A percentile compares a stretch with the other conserved stretches of the same genome.
These are phyloP conservation scores for Scaptomyza cyrtandrae DNA, from an alignment of 2,888 invertebrate genomes.

Conservation along the genomic window DNA sequence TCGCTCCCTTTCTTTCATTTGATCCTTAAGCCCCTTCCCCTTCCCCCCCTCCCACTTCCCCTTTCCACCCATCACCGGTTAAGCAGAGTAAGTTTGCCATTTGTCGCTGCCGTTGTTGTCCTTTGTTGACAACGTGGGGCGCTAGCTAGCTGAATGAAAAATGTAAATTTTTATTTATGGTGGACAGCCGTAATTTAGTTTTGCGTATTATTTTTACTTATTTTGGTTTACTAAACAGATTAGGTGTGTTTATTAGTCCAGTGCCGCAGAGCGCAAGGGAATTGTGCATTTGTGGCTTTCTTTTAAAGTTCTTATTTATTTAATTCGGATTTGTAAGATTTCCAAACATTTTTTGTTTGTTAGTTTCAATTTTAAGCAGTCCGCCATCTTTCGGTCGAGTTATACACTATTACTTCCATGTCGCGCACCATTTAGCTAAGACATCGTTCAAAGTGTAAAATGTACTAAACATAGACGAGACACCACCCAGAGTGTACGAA, in stretches of 20 bases:
- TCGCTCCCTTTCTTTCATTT: background rate
- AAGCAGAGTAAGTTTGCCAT: constrained; percentile 31
- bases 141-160: constrained; percentile 21
- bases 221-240: constrained; percentile 45
- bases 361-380: background rate
- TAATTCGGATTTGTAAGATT: background rate
- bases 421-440: constrained; percentile 8
- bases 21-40: background rate
- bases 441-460: background rate
- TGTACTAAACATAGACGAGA: background rate
- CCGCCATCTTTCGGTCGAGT: background rate
- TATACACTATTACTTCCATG: background rate
- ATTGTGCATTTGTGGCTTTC: background rate
- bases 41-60: background rate
- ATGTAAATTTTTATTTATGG: constrained; percentile 53
- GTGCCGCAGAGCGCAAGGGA: background rate
- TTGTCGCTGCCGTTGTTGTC: constrained; percentile 44
- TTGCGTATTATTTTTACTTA: constrained; percentile 43
- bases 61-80: background rate
- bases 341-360: background rate
- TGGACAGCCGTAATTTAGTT: constrained; percentile 43
- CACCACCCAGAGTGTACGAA: background rate
- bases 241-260: constrained; percentile 20
- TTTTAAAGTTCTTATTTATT: background rate
- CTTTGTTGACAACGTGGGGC: constrained; percentile 26